Evolutionary conservation across 2,113 vertebrate species (phyloP), one percentile per base, ranked within the genome.

Genomic region (Calonectris borealis): DNA sequence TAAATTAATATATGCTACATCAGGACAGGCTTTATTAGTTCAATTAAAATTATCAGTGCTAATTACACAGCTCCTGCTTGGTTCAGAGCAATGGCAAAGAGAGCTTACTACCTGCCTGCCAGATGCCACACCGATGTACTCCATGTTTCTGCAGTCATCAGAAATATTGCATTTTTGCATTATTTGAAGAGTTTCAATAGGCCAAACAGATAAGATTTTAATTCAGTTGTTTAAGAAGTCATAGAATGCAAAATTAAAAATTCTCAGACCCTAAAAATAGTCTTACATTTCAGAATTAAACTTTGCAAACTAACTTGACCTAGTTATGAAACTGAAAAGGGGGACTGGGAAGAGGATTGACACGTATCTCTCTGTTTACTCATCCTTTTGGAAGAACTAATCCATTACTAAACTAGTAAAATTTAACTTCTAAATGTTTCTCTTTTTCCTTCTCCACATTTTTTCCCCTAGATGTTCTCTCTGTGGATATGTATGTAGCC

Each of bases 401-500:
- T 64, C 34, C 20, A 85, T 82, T 86, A 69, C 9, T 82, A 32
- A 83, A 75, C 7, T 36, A 38, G 49, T 61, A 61, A 49, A 65
- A 72, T n/a, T 60, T 91, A 51, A 72, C 57, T 88, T 77, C 4
- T 58, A 60, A 86, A 36, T 65, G 11, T 54, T 89, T 80, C 31
- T 70, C 7, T 64, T 83, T 83, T 46, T 58, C 13, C 31, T 60
- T 72, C 42, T 90, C 80, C 16, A 22, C 22, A 2, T 83, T 8
- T 86, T 36, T 40, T 86, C 25, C 65, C 78, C 22, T 97, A 99
- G 99, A 79, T 99, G 99, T 96, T 99, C 99, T 36, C 98, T 99
- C 38, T 99, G 99, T 95, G 99, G 99, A 34, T 99, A 99, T 31
- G 99, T 99, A 44, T 99, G 99, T 97, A 99, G 99, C 97, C 99